A percentile compares a stretch with the other conserved stretches of the same genome.
Conservation (phyloP, 2,888 invertebrate genomes). For the Stenoptilia bipunctidactyla region DNA sequence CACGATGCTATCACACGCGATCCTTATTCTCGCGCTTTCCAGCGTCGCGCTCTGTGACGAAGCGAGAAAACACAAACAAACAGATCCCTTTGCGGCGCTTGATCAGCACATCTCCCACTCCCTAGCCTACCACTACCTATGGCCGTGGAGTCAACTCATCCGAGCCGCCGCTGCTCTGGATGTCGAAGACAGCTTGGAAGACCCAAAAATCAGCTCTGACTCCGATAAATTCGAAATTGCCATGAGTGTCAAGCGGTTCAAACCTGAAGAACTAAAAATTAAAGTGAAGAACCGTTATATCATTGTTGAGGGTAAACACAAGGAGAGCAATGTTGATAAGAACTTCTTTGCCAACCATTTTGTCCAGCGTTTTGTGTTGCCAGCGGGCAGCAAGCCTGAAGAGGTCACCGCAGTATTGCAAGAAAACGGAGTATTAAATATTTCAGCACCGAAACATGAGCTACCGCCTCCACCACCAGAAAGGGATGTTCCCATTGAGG, state of each 20-base stretch:
- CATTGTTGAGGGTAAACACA: constrained; percentile 48
- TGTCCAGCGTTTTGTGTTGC: constrained; percentile 49
- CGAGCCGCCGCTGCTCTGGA: constrained; percentile 42
- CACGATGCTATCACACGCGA: constrained; percentile 37
- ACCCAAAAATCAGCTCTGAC: constrained; percentile 47
- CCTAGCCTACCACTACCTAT: constrained; percentile 45
- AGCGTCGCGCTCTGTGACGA: constrained; percentile 26
- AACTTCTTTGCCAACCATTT: constrained; percentile 50
- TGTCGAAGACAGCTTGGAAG: constrained; percentile 38
- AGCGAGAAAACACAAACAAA: constrained; percentile 21
- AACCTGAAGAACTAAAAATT: constrained; percentile 49
- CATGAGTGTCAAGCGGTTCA: constrained; percentile 43
- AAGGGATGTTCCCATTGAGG: constrained; percentile 48
- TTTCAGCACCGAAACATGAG: constrained; percentile 51
- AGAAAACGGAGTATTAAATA: constrained; percentile 40
- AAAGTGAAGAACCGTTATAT: constrained; percentile 54
- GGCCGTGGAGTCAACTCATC: constrained; percentile 58
- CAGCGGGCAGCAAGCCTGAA: constrained; percentile 45
- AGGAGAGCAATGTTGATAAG: constrained; percentile 30
- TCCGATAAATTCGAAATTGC: constrained; percentile 40
- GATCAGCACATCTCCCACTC: constrained; percentile 49
- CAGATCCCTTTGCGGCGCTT: constrained; percentile 45
- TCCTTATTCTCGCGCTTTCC: constrained; percentile 29
- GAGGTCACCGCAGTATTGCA: constrained; percentile 49
- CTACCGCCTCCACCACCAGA: constrained; percentile 53